Base-by-base conservation (phyloP, 2,797 vertebrate genomes). In the Mus minutoides region DNA sequence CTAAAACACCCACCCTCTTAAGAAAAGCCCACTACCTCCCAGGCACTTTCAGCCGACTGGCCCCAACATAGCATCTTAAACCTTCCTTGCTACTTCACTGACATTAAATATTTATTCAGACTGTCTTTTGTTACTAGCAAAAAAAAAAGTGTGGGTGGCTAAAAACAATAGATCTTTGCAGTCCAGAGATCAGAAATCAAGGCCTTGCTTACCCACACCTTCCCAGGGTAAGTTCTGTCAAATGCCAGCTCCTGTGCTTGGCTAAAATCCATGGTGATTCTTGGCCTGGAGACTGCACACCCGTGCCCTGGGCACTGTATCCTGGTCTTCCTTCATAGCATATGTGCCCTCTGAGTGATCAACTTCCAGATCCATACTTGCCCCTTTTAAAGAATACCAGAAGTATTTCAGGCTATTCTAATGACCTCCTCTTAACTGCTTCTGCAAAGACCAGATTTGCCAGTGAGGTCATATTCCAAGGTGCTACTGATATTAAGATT, bases 41-140 rank as follows among this genome's bases (percentile, higher is more conserved):
- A 26, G 29, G 40, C 2, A 6, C 89, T 43, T 21, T 24, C 80
- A 80, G 9, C 13, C 5, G 21, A 34, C 40, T 3, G 6, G 34
- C 29, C 22, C 34, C 4, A 37, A 4, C 4, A 34, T 3, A 13
- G 2, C 37, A 54, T 37, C 31, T 19, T 17, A 4, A 0, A 1
- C n/a, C 26, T 11, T 62, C 46, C 31, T 16, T 6, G 26, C 11
- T 2, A 40, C 31, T 24, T 80, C 19, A 22, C 19, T 3, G 29
- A 7, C 49, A 9, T 37, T 54, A 85, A 90, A 16, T 6, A 37
- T 10, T 49, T 56, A 26, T 69, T 85, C 62, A 80, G n/a, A 64
- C 62, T 34, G 11, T 9, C 60, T 69, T 90, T 62, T 78, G 8
- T 64, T 78, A 34, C 58, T 16, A 46, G 64, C 14, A 19, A 1